Evolutionary conservation across 1,140 invertebrate species (phyloP).

Genomic region (Drosophila sp.): DNA sequence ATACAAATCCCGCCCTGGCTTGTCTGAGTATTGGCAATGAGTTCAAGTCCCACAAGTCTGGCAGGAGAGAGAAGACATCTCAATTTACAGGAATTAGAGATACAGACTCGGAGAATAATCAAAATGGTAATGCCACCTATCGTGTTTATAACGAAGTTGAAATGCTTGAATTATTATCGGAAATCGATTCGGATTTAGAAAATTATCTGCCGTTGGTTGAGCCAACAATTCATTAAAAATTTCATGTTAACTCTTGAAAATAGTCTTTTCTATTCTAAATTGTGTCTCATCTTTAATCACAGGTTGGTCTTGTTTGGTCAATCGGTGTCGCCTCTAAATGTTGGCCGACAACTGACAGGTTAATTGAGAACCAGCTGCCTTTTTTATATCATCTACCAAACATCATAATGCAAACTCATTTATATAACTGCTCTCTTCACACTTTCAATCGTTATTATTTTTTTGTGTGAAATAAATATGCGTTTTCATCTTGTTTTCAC

Average conservation of each 20-base stretch:
- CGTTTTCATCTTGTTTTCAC: constrained; percentile 64
- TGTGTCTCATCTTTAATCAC: constrained; percentile 1
- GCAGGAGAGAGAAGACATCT: background rate
- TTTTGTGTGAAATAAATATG: constrained; percentile 54
- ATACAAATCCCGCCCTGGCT: constrained; percentile 28
- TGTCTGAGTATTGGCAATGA: constrained; percentile 32
- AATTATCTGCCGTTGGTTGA: constrained; percentile 8
- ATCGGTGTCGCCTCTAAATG: constrained; percentile 53
- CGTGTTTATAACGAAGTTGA: background rate
- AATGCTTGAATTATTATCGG: constrained; percentile 2
- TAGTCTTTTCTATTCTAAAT: background rate
- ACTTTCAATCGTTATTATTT: constrained; percentile 1
- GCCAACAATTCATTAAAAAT: background rate
- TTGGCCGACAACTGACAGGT: constrained; percentile 4
- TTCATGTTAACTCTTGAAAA: background rate
- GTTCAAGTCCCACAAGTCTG: constrained; percentile 11
- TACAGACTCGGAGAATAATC: constrained; percentile 38
- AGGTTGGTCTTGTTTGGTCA: constrained; percentile 23
- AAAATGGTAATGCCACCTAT: constrained; percentile 33
- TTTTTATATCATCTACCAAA: constrained; percentile 36
- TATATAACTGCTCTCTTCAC: background rate
- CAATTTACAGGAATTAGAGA: background rate
- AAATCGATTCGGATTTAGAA: constrained; percentile 42
- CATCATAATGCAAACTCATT: background rate
- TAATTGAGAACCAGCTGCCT: background rate